phyloP scores from a whole-genome alignment of 2,888 invertebrate genomes.

The Halictus quadricinctus region DNA sequence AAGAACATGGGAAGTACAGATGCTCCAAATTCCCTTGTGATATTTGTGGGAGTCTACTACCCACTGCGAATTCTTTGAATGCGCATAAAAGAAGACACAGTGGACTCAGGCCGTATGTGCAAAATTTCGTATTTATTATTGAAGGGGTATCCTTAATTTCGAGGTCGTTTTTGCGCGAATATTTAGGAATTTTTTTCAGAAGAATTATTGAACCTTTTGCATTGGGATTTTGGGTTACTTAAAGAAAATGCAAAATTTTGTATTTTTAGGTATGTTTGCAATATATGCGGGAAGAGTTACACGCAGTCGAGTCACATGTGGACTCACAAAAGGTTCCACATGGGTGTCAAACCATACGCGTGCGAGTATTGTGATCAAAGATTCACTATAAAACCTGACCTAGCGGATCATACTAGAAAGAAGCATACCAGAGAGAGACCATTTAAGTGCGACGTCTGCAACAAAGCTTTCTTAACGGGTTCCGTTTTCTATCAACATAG shows the following conservation, averaged over 20 bases:
- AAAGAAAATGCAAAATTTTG: background rate
- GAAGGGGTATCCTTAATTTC: no score
- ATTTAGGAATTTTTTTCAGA: background rate
- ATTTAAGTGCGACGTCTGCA: conserved; percentile 85
- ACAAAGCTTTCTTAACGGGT: conserved; percentile 86
- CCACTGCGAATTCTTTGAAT: conserved; percentile 73
- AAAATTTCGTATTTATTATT: no score
- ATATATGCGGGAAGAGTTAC: conserved; percentile 78
- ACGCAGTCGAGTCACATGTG: conserved; percentile 87
- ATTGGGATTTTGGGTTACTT: no score
- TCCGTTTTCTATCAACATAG: conserved; percentile 87
- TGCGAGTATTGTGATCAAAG: conserved; percentile 86
- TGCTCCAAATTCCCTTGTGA: conserved; percentile 76
- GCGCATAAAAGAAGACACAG: conserved; percentile 77
- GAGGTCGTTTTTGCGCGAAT: no score
- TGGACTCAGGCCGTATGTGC: conserved; percentile 75
- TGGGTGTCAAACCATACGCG: conserved; percentile 87
- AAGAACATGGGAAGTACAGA: conserved; percentile 70
- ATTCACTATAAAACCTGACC: conserved; percentile 86
- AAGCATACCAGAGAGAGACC: conserved; percentile 87
- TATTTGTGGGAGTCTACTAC: conserved; percentile 73
- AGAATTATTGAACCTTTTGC: background rate
- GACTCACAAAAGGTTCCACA: conserved; percentile 87
- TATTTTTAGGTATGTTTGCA: conserved; percentile 65
- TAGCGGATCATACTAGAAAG: conserved; percentile 86